Conservation (phyloP, 35 echinoderm and acorn worm genomes). For the Holothuria glaberrima region DNA sequence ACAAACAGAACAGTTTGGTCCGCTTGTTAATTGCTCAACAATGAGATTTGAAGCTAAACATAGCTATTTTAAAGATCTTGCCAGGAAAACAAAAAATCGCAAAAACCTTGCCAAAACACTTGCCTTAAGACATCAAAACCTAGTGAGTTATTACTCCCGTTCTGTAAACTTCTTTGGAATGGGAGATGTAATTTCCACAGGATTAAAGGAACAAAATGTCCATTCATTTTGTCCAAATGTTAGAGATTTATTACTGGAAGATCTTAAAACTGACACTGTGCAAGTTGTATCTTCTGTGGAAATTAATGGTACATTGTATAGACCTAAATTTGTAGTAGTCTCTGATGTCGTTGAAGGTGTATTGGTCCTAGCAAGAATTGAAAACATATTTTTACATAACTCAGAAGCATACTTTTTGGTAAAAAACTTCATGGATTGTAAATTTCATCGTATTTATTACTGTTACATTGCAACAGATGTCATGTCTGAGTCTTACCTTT, state of each 20-base stretch:
- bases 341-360: neutral
- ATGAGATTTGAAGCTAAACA: slow-evolving; percentile 28
- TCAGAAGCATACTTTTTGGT: neutral
- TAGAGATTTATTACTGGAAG: neutral
- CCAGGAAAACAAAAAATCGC: slow-evolving; percentile 13
- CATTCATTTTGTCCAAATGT: neutral
- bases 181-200: neutral
- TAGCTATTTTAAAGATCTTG: slow-evolving; percentile 51
- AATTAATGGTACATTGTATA: neutral
- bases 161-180: neutral
- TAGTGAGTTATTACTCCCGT: neutral
- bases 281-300: neutral
- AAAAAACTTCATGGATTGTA: neutral
- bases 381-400: neutral
- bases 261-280: neutral
- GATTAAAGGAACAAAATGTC: neutral
- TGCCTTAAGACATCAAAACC: slow-evolving; percentile 11
- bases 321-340: neutral
- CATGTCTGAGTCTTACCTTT: neutral
- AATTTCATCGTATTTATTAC: neutral
- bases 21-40: slow-evolving; percentile 1
- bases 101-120: neutral
- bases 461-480: neutral
- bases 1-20: slow-evolving; percentile 5
- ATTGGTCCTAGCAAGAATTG: neutral